phyloP scores from a whole-genome alignment of 2,113 vertebrate genomes.

The Drymodes brunneopygia region DNA sequence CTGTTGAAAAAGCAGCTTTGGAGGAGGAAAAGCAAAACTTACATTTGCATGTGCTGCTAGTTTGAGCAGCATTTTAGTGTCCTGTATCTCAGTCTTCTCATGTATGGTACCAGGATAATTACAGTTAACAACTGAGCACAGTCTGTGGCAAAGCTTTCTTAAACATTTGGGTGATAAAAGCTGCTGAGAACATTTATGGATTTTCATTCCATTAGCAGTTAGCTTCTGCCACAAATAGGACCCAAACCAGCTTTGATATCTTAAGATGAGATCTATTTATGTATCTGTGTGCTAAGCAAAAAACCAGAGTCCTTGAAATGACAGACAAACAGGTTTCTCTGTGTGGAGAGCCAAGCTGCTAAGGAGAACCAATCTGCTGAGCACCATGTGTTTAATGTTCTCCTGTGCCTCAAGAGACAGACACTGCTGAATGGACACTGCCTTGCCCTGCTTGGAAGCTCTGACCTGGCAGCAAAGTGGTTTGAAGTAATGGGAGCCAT shows the following conservation, averaged over 20 bases:
- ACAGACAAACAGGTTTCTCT: background rate
- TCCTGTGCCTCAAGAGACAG: background rate
- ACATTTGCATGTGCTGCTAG: background rate
- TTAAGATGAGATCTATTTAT: background rate
- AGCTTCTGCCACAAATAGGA: conserved; percentile 1
- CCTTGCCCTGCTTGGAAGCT: background rate
- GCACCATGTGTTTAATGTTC: background rate
- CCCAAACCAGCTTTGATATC: background rate
- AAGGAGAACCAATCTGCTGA: background rate
- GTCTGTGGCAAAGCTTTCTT: background rate
- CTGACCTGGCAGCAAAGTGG: background rate
- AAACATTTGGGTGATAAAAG: background rate
- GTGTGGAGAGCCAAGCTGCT: background rate
- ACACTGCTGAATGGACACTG: background rate
- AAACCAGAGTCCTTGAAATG: background rate
- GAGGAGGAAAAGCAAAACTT: background rate
- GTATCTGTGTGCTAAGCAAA: background rate
- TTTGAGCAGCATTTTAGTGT: background rate
- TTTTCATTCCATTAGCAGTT: conserved; percentile 18
- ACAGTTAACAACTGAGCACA: background rate
- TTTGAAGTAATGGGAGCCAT: conserved; percentile 2
- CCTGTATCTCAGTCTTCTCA: background rate
- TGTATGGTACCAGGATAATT: background rate
- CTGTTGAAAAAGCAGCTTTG: background rate
- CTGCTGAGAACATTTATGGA: background rate